phyloP scores from a whole-genome alignment of 2,888 invertebrate genomes.

The Sarcophaga carnaria region DNA sequence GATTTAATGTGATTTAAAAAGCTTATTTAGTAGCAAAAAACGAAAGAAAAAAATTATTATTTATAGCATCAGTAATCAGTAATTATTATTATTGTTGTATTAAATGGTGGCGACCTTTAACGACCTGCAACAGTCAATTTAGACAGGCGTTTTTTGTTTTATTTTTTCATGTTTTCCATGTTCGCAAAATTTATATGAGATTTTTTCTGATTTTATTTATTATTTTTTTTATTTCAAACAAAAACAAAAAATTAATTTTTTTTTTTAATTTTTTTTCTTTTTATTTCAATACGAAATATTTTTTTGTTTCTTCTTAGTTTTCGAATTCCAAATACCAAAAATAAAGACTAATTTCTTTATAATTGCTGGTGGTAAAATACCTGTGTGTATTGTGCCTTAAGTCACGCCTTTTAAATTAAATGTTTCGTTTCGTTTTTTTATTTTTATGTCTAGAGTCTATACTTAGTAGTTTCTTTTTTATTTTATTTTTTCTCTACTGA shows the following conservation, averaged over 20 bases:
- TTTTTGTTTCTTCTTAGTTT: slow-evolving; percentile 9
- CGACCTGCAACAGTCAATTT: slow-evolving; percentile 73
- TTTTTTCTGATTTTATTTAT: slow-evolving; percentile 37
- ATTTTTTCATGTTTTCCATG: slow-evolving; percentile 1
- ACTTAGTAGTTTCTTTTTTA: slow-evolving; percentile 34
- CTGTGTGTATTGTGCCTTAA: slow-evolving; percentile 51
- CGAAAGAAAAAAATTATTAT: slow-evolving; percentile 69
- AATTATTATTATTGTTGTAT: slow-evolving; percentile 79
- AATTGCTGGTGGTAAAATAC: slow-evolving; percentile 58
- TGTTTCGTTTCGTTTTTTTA: slow-evolving; percentile 47
- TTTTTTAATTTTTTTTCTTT: not conserved
- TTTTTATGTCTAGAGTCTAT: not conserved
- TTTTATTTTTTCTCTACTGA: not conserved
- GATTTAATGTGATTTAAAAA: not conserved
- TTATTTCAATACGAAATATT: not conserved
- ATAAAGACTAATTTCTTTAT: slow-evolving; percentile 65
- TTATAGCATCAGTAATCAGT: slow-evolving; percentile 77
- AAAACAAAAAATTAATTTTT: not conserved
- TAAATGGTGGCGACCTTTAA: slow-evolving; percentile 78
- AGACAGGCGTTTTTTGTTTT: slow-evolving; percentile 51
- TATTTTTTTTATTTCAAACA: not conserved
- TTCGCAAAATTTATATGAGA: slow-evolving; percentile 67
- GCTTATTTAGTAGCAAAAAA: not conserved
- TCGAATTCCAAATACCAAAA: not conserved
- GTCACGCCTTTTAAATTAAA: slow-evolving; percentile 67